phyloP scores from a whole-genome alignment of 2,113 vertebrate genomes.

The Gymnarchus niloticus region DNA sequence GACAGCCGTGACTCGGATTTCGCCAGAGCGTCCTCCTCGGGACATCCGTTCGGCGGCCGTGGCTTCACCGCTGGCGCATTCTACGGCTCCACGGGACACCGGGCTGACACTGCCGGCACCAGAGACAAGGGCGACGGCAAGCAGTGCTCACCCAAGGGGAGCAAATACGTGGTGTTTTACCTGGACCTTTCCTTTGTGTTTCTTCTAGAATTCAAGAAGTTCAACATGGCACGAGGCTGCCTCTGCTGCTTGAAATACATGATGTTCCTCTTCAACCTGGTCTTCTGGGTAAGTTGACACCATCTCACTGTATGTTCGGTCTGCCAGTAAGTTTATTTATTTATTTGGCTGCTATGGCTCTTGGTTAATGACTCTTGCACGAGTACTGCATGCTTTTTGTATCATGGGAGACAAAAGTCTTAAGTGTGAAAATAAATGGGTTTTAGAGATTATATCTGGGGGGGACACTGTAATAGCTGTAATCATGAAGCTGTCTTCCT shows the following conservation, averaged over 20 bases:
- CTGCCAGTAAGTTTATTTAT: neutral
- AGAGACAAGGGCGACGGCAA: conserved; percentile 71
- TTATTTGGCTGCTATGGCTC: neutral
- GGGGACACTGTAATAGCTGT: neutral
- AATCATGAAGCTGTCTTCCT: too few relatives aligned
- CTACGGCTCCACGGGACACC: conserved; percentile 83
- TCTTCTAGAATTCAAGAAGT: conserved; percentile 99
- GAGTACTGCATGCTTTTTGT: neutral
- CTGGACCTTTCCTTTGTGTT: conserved; percentile 99
- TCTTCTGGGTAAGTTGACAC: conserved; percentile 95
- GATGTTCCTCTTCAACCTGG: conserved; percentile 99
- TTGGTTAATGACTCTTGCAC: neutral
- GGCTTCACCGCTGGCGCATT: conserved; percentile 96
- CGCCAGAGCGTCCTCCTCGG: conserved; percentile 83
- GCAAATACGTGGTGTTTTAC: conserved; percentile 99
- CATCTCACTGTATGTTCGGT: conserved; percentile 17
- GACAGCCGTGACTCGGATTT: conserved; percentile 92
- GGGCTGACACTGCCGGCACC: conserved; percentile 39
- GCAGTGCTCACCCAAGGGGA: conserved; percentile 82
- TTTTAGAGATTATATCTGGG: neutral
- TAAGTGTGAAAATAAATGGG: neutral
- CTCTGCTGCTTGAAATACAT: conserved; percentile 98
- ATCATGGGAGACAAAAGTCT: neutral
- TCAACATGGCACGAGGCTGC: conserved; percentile 98
- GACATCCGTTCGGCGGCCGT: conserved; percentile 79